phyloP scores from a whole-genome alignment of 1,140 invertebrate species.

The Monomorium pharaonis region DNA sequence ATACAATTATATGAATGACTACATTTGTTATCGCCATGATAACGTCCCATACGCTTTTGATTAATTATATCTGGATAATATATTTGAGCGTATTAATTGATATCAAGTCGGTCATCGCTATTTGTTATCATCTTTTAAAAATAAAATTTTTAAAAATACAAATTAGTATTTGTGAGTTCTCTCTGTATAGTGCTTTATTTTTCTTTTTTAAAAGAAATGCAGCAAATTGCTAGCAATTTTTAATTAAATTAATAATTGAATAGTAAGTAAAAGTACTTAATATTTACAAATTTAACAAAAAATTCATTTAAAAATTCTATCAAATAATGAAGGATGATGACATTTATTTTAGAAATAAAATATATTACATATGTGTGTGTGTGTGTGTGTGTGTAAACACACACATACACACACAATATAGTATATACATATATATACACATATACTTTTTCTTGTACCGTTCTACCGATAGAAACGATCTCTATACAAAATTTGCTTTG shows the following conservation, averaged over 20 bases:
- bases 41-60: neutral
- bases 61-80: neutral
- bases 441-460: neutral
- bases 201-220: neutral
- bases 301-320: no score
- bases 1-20: neutral
- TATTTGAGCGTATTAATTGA: neutral
- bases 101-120: neutral
- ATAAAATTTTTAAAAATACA: neutral
- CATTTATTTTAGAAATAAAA: neutral
- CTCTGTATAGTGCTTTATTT: neutral
- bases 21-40: neutral
- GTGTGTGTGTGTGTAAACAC: no score
- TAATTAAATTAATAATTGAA: no score
- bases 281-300: neutral
- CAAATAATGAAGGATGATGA: no score
- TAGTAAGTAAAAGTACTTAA: neutral
- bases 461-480: constrained; percentile 17
- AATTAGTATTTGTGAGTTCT: neutral
- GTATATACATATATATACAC: neutral
- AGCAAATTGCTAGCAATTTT: neutral
- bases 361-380: no score
- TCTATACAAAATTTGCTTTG: neutral
- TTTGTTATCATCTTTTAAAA: neutral
- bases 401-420: no score